phyloP scores from a whole-genome alignment of 2,797 vertebrate species.

The Salarias fasciatus region DNA sequence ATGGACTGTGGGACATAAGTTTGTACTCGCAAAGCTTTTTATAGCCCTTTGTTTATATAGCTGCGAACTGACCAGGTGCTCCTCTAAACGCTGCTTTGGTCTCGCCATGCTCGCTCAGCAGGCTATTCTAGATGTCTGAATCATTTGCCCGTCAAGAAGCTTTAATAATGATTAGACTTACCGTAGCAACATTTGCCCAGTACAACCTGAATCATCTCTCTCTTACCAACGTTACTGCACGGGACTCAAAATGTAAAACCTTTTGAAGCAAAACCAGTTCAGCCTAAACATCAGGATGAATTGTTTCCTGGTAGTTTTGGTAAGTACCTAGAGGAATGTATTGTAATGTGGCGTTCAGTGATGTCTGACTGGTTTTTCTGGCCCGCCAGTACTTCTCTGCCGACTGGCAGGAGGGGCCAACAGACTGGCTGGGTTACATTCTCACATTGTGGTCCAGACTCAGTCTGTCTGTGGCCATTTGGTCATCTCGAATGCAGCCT shows the following conservation, averaged over 20 bases:
- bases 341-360: slow-evolving; percentile 8
- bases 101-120: slow-evolving; percentile 20
- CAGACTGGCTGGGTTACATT: slow-evolving; percentile 19
- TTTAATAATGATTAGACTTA: slow-evolving; percentile 44
- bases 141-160: slow-evolving; percentile 47
- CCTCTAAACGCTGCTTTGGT: slow-evolving; percentile 38
- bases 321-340: slow-evolving; percentile 25
- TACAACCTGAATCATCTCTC: slow-evolving; percentile 19
- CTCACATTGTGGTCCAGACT: slow-evolving; percentile 23
- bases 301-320: slow-evolving; percentile 3
- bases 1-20: no score
- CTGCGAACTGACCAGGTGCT: slow-evolving; percentile 34
- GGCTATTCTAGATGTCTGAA: slow-evolving; percentile 56
- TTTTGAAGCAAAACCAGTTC: slow-evolving; percentile 1
- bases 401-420: slow-evolving; percentile 12
- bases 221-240: not conserved
- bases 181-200: slow-evolving; percentile 21
- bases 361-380: slow-evolving; percentile 68
- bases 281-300: slow-evolving; percentile 1
- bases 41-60: slow-evolving; percentile 49
- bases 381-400: slow-evolving; percentile 16
- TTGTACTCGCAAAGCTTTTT: slow-evolving; percentile 26
- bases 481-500: no score
- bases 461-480: not conserved
- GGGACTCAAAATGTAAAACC: not conserved